Conservation (phyloP, 2,113 vertebrate genomes). For the Porphyrio hochstetteri region DNA sequence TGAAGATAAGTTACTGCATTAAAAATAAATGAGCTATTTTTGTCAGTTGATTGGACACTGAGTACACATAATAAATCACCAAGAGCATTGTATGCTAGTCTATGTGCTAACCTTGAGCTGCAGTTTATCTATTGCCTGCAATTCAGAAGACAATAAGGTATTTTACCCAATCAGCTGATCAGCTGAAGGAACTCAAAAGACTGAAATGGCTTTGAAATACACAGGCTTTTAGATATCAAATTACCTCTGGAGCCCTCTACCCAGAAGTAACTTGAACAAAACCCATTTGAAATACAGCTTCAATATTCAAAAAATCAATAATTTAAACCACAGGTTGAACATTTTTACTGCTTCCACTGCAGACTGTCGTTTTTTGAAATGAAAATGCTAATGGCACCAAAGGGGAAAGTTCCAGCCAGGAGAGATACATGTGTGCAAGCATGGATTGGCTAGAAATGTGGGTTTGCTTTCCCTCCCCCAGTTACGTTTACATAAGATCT, state of each 20-base stretch:
- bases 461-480: conserved; percentile 46
- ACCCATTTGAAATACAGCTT: conserved; percentile 83
- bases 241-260: conserved; percentile 76
- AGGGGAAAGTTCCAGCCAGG: conserved; percentile 73
- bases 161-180: conserved; percentile 72
- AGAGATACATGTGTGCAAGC: conserved; percentile 64
- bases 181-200: conserved; percentile 70
- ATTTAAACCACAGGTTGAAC: conserved; percentile 84
- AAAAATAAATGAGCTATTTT: conserved; percentile 71
- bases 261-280: conserved; percentile 78
- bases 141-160: conserved; percentile 71
- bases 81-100: conserved; percentile 68
- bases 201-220: conserved; percentile 72
- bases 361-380: conserved; percentile 79
- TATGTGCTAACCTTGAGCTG: conserved; percentile 54
- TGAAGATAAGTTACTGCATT: conserved; percentile 53
- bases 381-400: conserved; percentile 79
- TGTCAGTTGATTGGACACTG: conserved; percentile 68
- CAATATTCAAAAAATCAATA: conserved; percentile 85
- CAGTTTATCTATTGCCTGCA: conserved; percentile 57
- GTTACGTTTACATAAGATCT: conserved; percentile 66
- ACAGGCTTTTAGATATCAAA: conserved; percentile 77
- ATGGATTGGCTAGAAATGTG: conserved; percentile 55
- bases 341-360: conserved; percentile 79
- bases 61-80: conserved; percentile 78